Evolutionary conservation across 2,888 invertebrate genomes (phyloP).

Genomic region (Acleris holmiana): DNA sequence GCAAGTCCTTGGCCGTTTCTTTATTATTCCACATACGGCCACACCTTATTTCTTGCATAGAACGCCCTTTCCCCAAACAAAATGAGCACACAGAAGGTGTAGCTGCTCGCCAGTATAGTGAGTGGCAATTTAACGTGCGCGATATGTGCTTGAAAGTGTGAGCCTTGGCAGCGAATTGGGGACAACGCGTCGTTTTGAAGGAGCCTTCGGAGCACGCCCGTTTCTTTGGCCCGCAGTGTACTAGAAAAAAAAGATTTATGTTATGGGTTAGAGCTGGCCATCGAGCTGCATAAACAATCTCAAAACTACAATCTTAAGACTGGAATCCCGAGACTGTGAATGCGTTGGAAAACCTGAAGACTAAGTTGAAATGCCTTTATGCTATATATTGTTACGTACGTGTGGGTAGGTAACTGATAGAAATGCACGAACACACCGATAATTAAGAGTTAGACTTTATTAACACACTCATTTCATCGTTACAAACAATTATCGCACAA

Average conservation of each 20-base stretch:
- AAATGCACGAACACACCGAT: too few relatives aligned
- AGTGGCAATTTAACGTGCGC: conserved; percentile 52
- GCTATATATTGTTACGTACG: too few relatives aligned
- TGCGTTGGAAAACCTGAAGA: too few relatives aligned
- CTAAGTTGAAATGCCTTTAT: too few relatives aligned
- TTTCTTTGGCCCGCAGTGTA: conserved; percentile 54
- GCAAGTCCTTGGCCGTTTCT: neutral
- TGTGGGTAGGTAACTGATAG: too few relatives aligned
- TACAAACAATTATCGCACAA: too few relatives aligned
- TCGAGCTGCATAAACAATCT: too few relatives aligned
- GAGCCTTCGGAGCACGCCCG: conserved; percentile 50
- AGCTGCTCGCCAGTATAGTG: conserved; percentile 43
- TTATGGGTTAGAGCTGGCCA: too few relatives aligned
- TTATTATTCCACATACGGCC: conserved; percentile 57
- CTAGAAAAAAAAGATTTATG: conserved; percentile 47
- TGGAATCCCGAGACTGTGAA: too few relatives aligned
- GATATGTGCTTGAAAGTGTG: conserved; percentile 45
- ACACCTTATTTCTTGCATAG: conserved; percentile 47
- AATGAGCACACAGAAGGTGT: conserved; percentile 46
- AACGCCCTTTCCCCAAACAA: conserved; percentile 51
- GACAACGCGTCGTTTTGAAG: conserved; percentile 37
- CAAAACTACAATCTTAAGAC: too few relatives aligned
- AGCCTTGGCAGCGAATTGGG: conserved; percentile 42
- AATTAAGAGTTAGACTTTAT: too few relatives aligned
- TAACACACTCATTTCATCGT: too few relatives aligned